Conservation (phyloP, 53 echinoderm and acorn worm species). For the Henricia sp. region DNA sequence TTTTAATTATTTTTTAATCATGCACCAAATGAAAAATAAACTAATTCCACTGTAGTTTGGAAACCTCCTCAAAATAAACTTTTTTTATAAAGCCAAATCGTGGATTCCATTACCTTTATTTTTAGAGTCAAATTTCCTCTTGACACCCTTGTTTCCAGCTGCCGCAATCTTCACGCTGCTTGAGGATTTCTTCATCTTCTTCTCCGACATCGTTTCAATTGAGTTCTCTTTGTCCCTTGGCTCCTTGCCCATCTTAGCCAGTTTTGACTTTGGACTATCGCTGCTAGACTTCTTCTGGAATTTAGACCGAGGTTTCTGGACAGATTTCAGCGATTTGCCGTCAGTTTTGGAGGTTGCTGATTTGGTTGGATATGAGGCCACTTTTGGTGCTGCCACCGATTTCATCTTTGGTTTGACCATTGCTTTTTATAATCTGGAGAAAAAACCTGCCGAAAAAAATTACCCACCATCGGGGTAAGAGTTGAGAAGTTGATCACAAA, state of each 20-base stretch:
- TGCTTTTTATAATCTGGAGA: background rate
- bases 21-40: background rate
- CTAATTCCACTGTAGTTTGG: background rate
- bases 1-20: background rate
- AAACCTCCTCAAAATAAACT: background rate
- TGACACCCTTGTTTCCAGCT: conserved; percentile 16
- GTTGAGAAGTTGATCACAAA: too few relatives aligned
- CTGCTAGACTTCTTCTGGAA: conserved; percentile 12
- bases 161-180: background rate
- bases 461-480: too few relatives aligned
- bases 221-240: conserved; percentile 23
- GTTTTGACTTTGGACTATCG: background rate
- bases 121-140: conserved; percentile 9
- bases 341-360: conserved; percentile 10
- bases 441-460: background rate
- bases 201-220: background rate
- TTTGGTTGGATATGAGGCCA: conserved; percentile 20
- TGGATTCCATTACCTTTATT: conserved; percentile 7
- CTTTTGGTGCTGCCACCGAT: conserved; percentile 32
- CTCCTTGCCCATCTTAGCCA: background rate
- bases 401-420: conserved; percentile 54
- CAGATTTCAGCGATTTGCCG: conserved; percentile 10
- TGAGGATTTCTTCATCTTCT: background rate
- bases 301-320: background rate
- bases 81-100: background rate